Base-by-base conservation (phyloP, 2,797 vertebrate genomes). In the Otus scops region DNA sequence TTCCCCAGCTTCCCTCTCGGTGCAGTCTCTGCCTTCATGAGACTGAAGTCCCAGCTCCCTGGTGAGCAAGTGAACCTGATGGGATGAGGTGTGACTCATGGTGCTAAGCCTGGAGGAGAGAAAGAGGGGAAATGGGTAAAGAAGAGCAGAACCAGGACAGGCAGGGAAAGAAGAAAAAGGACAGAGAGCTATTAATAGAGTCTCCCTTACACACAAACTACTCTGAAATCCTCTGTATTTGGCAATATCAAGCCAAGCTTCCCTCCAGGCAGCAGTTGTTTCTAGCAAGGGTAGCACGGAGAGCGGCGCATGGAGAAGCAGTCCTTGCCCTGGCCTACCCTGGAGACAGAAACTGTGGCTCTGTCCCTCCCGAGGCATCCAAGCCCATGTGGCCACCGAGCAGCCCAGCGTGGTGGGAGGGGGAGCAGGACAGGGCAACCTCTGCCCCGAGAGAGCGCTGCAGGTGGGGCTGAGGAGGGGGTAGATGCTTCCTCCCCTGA, bases 161-260 rank as follows among this genome's bases (percentile, higher is more conserved):
- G 10, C 30, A 79, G 39, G 69, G 65, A 19, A n/a, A 51, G 27
- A 22, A 89, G 30, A 10, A 4, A 60, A 57, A 45, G 39, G 56
- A 8, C 73, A 67, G 50, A n/a, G 23, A 26, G 34, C 5, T 73
- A 48, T 76, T 38, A 47, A 12, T 0, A 17, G 45, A 84, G 27
- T 5, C 19, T 78, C 36, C 43, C 39, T 38, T 65, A 53, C 18
- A 43, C 7, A 9, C 2, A 2, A 57, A 74, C 32, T 36, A 2
- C 79, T 65, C 30, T 88, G 88, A 95, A 95, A 85, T 89, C 51
- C 65, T 36, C 54, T 23, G 51, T 14, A 8, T 97, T 91, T 96
- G 93, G 91, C 81, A 95, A 94, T 28, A 38, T 32, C 63, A 92
- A 95, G 92, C 90, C 69, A 95, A 90, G 92, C 83, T 61, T 86